phyloP scores from a whole-genome alignment of 1,140 invertebrate genomes.

The Drosophila ficusphila region DNA sequence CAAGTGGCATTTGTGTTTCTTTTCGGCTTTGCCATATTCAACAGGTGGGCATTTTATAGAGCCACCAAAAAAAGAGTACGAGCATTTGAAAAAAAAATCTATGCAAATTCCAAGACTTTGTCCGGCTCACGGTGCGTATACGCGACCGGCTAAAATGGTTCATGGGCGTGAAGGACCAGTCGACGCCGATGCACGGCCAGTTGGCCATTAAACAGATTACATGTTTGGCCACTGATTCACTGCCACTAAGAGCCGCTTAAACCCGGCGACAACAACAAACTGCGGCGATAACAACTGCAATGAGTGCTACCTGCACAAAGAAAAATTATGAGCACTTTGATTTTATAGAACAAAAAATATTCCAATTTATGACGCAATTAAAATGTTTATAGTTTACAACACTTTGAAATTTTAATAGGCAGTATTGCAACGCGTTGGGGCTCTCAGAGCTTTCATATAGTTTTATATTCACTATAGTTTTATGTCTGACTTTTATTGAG shows the following conservation, averaged over 20 bases:
- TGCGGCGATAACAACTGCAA: constrained; percentile 58
- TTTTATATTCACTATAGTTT: too few relatives aligned
- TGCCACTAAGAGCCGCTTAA: constrained; percentile 72
- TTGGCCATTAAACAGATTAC: constrained; percentile 75
- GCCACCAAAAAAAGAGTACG: constrained; percentile 6
- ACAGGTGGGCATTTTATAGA: constrained; percentile 53
- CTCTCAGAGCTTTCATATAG: too few relatives aligned
- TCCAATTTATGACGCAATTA: too few relatives aligned
- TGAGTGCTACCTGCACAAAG: not conserved
- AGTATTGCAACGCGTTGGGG: too few relatives aligned
- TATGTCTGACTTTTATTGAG: too few relatives aligned
- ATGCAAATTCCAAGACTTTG: constrained; percentile 35
- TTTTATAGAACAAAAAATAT: too few relatives aligned
- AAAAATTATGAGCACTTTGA: not conserved
- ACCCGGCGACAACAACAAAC: constrained; percentile 52
- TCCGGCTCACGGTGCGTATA: constrained; percentile 28
- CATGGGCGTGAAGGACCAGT: not conserved
- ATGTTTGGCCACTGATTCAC: constrained; percentile 61
- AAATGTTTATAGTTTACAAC: too few relatives aligned
- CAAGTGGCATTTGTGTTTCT: constrained; percentile 27
- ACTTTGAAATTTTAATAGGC: too few relatives aligned
- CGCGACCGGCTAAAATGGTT: constrained; percentile 17
- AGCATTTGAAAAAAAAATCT: constrained; percentile 32
- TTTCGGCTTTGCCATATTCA: constrained; percentile 26
- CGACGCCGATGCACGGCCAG: constrained; percentile 22